Evolutionary conservation across 2,797 vertebrate species (phyloP).

Genomic region (Glyptemys insculpta): DNA sequence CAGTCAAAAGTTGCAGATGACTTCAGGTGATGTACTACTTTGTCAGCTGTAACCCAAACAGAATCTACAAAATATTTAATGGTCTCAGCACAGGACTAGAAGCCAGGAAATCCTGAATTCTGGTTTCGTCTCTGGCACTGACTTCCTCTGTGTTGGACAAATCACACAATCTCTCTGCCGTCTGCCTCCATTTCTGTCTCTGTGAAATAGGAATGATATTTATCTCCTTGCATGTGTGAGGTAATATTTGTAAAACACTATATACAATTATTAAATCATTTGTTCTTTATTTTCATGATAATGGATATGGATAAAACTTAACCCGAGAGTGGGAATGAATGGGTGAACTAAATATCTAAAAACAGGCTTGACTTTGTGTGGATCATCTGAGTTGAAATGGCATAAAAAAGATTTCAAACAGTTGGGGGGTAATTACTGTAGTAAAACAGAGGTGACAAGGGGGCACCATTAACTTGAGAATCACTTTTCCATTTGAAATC

Average conservation of each 20-base stretch:
- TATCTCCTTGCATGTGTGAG: not conserved
- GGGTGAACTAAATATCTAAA: not conserved
- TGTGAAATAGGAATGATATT: not conserved
- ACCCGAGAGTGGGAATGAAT: not conserved
- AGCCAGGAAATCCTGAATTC: not conserved
- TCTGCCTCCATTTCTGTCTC: not conserved
- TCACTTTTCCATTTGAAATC: not conserved
- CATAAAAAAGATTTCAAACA: not conserved
- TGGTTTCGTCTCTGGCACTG: not conserved
- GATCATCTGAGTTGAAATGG: not conserved
- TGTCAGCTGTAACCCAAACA: not conserved
- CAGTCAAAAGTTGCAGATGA: not conserved
- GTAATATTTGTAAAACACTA: not conserved
- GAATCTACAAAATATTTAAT: too few relatives aligned
- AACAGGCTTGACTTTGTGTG: not conserved
- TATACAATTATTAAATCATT: not conserved
- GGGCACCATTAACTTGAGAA: not conserved
- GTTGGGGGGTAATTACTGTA: not conserved
- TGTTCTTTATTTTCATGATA: not conserved
- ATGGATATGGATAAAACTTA: not conserved
- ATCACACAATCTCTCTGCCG: not conserved
- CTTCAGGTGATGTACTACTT: not conserved
- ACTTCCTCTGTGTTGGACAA: not conserved
- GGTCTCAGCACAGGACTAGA: not conserved
- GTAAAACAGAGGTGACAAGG: not conserved